Base-by-base conservation (phyloP, 2,113 vertebrate genomes). In the Calidris pygmaea region DNA sequence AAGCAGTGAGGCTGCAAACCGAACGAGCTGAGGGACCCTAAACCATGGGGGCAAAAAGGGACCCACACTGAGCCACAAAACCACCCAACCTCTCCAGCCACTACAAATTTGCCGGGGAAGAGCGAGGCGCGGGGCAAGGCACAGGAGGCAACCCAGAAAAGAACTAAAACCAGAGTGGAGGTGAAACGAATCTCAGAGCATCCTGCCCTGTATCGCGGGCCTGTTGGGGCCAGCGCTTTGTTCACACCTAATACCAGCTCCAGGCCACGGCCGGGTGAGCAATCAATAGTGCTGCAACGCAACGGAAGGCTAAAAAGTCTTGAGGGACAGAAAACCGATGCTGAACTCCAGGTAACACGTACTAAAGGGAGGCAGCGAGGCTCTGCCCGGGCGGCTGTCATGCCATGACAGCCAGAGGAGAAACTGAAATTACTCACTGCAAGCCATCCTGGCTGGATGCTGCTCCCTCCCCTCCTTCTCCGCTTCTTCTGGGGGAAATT, bases 211-310 rank as follows among this genome's bases (percentile, higher is more conserved):
- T 48, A n/a, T 6, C 14, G 6, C 2, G 16, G 70, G 74, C 47
- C 86, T 75, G 37, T 35, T 59, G 73, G 30, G 62, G 82, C 78
- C 74, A 66, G 80, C 1, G 30, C 78, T 95, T 71, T 71, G 74
- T 55, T 97, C 95, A 95, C 87, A 95, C 95, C 97, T 95, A 90
- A 95, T 66, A 77, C 43, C 95, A 92, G 81, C 93, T 95, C 76
- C 43, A 72, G 87, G 90, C 95, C 87, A 85, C 21, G 75, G 95
- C 83, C 34, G 43, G 83, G 72, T 17, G 78, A 95, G 76, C 94
- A 94, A 95, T 97, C 97, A 92, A 95, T 96, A 97, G 68, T 1
- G 18, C 58, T 23, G 55, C 18, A 14, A 87, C 1, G 9, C 75
- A 86, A 87, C 8, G 9, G 86, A 96, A 81, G 82, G 91, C 75